Conservation (phyloP, 2,888 invertebrate genomes). For the Eubasilissa splendida region DNA sequence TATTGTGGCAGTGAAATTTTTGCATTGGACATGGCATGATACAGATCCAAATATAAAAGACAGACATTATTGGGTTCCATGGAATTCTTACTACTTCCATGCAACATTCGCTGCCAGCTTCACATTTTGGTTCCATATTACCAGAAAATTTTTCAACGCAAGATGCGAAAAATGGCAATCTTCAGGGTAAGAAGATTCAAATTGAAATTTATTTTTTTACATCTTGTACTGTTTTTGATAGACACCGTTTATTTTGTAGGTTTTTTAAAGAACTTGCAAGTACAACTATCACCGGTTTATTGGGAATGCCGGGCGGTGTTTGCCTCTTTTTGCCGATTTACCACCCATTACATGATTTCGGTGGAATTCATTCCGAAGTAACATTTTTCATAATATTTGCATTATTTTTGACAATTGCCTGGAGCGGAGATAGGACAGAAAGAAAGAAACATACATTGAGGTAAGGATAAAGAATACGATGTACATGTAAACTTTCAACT, state of each 20-base stretch:
- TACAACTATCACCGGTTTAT: slow-evolving; percentile 73
- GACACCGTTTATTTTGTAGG: slow-evolving; percentile 63
- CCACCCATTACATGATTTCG: slow-evolving; percentile 83
- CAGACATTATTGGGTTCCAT: slow-evolving; percentile 87
- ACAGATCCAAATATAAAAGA: slow-evolving; percentile 81
- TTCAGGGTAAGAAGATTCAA: slow-evolving; percentile 66
- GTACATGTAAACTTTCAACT: too few species aligned
- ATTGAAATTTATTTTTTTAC: background rate
- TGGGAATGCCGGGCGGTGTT: slow-evolving; percentile 83
- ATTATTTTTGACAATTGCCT: slow-evolving; percentile 74
- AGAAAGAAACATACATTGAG: slow-evolving; percentile 55
- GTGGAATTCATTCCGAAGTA: slow-evolving; percentile 80
- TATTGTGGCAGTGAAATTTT: slow-evolving; percentile 82
- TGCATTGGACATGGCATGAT: slow-evolving; percentile 91
- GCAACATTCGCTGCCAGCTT: slow-evolving; percentile 82
- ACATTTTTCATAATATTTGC: slow-evolving; percentile 78
- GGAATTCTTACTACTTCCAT: slow-evolving; percentile 89
- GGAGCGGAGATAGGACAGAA: slow-evolving; percentile 74
- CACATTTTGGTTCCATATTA: slow-evolving; percentile 77
- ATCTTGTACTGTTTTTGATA: background rate
- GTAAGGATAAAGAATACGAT: slow-evolving; percentile 59
- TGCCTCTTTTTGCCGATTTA: slow-evolving; percentile 82
- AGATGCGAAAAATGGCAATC: slow-evolving; percentile 74
- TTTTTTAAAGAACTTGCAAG: slow-evolving; percentile 71
- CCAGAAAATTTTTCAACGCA: slow-evolving; percentile 72